Conservation (phyloP, 2,888 invertebrate genomes). For the Pristionchus japonicus region DNA sequence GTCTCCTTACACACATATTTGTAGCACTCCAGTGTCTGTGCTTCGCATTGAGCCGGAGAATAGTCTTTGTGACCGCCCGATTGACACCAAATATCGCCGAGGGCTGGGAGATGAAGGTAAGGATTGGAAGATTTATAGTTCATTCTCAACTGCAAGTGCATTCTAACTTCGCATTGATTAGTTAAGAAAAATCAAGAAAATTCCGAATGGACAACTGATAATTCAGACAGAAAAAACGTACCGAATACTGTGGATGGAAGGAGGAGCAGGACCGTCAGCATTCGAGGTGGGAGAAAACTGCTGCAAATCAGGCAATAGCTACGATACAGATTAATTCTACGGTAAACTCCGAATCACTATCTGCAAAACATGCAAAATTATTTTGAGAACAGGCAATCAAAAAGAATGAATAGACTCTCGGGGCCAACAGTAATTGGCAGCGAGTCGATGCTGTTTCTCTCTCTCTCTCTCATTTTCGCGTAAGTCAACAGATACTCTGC, state of each 20-base stretch:
- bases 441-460: not conserved
- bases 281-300: not conserved
- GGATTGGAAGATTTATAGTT: too few species aligned
- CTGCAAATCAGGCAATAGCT: not conserved
- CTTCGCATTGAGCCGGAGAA: slow-evolving; percentile 56
- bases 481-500: slow-evolving; percentile 9
- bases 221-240: not conserved
- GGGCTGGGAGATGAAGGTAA: too few species aligned
- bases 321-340: too few species aligned
- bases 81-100: slow-evolving; percentile 61
- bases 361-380: too few species aligned
- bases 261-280: not conserved
- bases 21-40: slow-evolving; percentile 61
- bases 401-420: too few species aligned
- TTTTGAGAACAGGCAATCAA: too few species aligned
- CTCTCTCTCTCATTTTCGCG: slow-evolving; percentile 9
- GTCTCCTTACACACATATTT: slow-evolving; percentile 57
- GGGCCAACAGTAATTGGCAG: not conserved
- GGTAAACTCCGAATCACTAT: too few species aligned
- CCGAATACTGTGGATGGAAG: not conserved
- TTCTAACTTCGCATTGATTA: too few species aligned
- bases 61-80: slow-evolving; percentile 57
- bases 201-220: too few species aligned
- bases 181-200: not conserved
- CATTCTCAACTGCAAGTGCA: too few species aligned